Percentiles rank a stretch among this genome's conserved stretches.
phyloP scores from a whole-genome alignment of 2,797 vertebrate species.

The Pristis pectinata region DNA sequence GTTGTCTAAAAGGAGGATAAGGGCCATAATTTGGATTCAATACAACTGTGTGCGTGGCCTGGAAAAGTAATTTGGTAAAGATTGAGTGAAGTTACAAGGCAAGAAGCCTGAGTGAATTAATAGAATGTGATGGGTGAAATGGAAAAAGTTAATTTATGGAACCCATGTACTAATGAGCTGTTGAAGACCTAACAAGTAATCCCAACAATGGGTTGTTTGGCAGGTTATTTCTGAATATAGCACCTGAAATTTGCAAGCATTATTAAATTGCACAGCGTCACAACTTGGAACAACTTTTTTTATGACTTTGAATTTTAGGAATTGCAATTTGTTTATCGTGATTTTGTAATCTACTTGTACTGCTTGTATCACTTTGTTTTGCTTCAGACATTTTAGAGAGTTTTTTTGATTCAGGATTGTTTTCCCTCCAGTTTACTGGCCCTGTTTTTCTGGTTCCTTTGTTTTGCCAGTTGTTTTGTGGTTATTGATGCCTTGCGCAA shows the following conservation, averaged over 20 bases:
- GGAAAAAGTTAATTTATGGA: neutral
- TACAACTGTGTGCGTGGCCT: neutral
- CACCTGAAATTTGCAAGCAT: too few species aligned
- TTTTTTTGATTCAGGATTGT: neutral
- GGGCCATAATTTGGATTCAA: neutral
- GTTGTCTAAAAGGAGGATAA: too few species aligned
- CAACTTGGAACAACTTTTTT: neutral
- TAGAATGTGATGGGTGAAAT: neutral
- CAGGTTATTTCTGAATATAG: neutral
- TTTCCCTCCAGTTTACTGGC: neutral
- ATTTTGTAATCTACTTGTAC: neutral
- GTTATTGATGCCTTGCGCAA: neutral
- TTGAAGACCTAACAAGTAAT: neutral
- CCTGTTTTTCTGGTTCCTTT: constrained; percentile 12
- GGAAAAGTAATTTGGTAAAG: neutral
- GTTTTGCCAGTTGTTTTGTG: neutral
- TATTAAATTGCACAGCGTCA: neutral
- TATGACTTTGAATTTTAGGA: neutral
- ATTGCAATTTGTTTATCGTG: neutral
- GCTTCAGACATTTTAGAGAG: neutral
- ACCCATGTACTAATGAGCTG: too few species aligned
- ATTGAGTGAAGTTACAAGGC: neutral
- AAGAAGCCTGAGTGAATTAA: neutral
- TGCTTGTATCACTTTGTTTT: neutral
- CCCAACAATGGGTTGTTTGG: neutral